Conservation (phyloP, 2,797 vertebrate genomes). For the Odontamblyopus rebecca region DNA sequence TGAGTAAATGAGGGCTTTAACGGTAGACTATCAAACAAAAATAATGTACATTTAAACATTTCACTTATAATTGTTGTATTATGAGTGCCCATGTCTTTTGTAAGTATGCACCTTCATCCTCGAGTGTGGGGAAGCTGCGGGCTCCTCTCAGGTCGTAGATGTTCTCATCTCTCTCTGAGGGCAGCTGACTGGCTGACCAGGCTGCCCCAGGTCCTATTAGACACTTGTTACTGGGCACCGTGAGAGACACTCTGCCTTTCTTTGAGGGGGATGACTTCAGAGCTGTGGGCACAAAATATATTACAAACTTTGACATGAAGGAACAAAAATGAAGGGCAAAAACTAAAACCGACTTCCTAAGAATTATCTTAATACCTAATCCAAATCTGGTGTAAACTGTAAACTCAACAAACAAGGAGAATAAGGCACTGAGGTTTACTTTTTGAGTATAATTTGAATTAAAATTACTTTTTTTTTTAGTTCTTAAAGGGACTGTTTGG, state of each 20-base stretch:
- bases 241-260: conserved; percentile 89
- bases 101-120: conserved; percentile 87
- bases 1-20: too few species aligned
- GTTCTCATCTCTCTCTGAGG: conserved; percentile 86
- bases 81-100: neutral
- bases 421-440: neutral
- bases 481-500: too few species aligned
- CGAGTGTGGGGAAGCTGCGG: conserved; percentile 93
- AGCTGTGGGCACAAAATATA: conserved; percentile 66
- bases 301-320: neutral
- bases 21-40: too few species aligned
- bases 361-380: neutral
- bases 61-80: too few species aligned
- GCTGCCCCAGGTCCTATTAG: conserved; percentile 83
- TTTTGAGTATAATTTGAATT: neutral
- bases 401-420: neutral
- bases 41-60: too few species aligned
- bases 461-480: neutral
- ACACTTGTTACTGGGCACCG: conserved; percentile 77
- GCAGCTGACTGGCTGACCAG: conserved; percentile 92
- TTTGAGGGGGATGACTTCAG: conserved; percentile 97
- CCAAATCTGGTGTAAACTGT: neutral
- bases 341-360: neutral
- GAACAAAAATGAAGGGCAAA: neutral
- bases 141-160: conserved; percentile 91